Percentiles rank a stretch among this genome's conserved stretches.
These are phyloP conservation scores for Brevimyrus niger DNA, from an alignment of 2,113 vertebrate genomes.

Conservation along the genomic window DNA sequence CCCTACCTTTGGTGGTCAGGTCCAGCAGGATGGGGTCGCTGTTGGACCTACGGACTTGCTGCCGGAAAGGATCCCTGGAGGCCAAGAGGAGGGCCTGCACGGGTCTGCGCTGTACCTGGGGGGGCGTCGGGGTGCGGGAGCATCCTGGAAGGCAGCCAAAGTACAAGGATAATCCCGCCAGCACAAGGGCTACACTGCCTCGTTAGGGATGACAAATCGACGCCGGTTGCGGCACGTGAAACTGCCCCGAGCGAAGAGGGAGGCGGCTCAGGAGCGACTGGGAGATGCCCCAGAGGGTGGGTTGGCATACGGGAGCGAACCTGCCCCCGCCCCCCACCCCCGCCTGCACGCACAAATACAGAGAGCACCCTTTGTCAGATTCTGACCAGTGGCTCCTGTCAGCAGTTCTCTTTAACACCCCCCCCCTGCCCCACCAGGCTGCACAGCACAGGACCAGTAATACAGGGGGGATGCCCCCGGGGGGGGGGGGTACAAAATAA, in stretches of 20 bases:
- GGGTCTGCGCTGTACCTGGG: conserved; percentile 17
- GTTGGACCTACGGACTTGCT: conserved; percentile 47
- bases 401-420: background rate
- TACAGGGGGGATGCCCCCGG: background rate
- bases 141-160: conserved; percentile 21
- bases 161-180: too few species aligned
- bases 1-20: conserved; percentile 58
- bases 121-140: conserved; percentile 17
- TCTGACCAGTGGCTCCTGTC: background rate
- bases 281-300: background rate
- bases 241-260: background rate
- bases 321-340: background rate
- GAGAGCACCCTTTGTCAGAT: background rate
- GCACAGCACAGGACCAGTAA: background rate
- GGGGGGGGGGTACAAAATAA: background rate
- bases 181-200: too few species aligned
- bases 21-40: conserved; percentile 66
- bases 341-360: background rate
- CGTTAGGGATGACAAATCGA: too few species aligned
- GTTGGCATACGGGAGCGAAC: background rate
- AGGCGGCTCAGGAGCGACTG: background rate
- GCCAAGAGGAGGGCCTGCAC: background rate
- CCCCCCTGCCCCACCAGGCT: background rate
- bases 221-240: background rate
- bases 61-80: conserved; percentile 11